A percentile compares a stretch with the other conserved stretches of the same genome.
phyloP scores from a whole-genome alignment of 2,888 invertebrate genomes.

The Drosophila paracracens region DNA sequence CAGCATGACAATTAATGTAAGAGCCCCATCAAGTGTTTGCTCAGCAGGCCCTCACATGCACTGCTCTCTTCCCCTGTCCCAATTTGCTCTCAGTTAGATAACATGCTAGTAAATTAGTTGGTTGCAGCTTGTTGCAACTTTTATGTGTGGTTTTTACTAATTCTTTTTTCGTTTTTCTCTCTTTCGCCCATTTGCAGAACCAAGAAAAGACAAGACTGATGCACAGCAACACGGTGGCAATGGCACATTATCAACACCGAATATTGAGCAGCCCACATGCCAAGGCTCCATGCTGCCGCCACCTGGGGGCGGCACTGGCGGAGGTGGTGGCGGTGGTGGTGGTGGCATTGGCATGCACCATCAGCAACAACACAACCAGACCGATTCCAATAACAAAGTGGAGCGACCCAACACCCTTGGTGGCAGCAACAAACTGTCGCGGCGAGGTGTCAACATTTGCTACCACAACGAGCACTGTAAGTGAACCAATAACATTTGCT shows the following conservation, averaged over 20 bases:
- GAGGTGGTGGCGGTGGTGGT: conserved; percentile 68
- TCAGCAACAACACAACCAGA: conserved; percentile 68
- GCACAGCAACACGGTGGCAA: conserved; percentile 85
- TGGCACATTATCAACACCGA: conserved; percentile 88
- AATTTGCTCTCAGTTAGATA: conserved; percentile 6
- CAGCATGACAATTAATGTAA: conserved; percentile 77
- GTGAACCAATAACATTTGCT: conserved; percentile 68
- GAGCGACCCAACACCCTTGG: conserved; percentile 93
- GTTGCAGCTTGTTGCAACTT: conserved; percentile 35
- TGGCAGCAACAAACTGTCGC: conserved; percentile 90
- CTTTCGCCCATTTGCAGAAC: conserved; percentile 88
- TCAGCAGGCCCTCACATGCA: conserved; percentile 26
- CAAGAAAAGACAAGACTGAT: conserved; percentile 97
- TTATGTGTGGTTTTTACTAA: conserved; percentile 20
- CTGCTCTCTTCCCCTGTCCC: background rate
- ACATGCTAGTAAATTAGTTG: conserved; percentile 55
- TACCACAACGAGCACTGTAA: conserved; percentile 92
- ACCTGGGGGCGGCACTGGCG: conserved; percentile 85
- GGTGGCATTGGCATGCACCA: conserved; percentile 65
- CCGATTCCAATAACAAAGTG: conserved; percentile 86
- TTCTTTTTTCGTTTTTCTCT: conserved; percentile 4
- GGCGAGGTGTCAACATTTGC: conserved; percentile 89
- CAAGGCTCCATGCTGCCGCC: conserved; percentile 84
- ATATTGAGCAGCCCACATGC: conserved; percentile 86
- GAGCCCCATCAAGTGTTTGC: conserved; percentile 67